Evolutionary conservation across 1,140 invertebrate genomes (phyloP).

Genomic region (Lepidurus couesii): DNA sequence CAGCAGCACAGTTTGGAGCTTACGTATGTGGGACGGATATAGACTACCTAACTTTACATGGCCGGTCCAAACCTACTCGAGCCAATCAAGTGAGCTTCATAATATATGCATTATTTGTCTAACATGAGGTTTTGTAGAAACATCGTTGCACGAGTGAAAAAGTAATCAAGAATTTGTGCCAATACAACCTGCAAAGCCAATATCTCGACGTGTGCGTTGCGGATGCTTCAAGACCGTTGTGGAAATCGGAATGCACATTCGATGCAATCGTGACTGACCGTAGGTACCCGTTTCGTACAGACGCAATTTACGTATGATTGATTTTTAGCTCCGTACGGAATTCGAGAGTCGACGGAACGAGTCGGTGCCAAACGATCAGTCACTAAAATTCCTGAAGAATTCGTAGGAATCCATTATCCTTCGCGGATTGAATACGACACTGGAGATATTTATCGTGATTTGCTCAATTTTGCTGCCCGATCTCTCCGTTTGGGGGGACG

Average conservation of each 20-base stretch:
- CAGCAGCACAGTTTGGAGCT: slow-evolving; percentile 83
- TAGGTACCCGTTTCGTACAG: slow-evolving; percentile 52
- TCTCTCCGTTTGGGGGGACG: slow-evolving; percentile 68
- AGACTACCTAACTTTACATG: slow-evolving; percentile 88
- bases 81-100: slow-evolving; percentile 34
- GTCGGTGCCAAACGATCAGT: slow-evolving; percentile 57
- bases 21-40: slow-evolving; percentile 89
- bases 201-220: slow-evolving; percentile 86
- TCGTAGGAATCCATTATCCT: slow-evolving; percentile 66
- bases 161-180: slow-evolving; percentile 73
- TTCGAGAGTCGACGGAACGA: slow-evolving; percentile 80
- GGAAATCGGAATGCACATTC: slow-evolving; percentile 62
- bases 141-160: slow-evolving; percentile 73
- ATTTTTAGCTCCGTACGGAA: slow-evolving; percentile 84
- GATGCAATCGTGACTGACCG: slow-evolving; percentile 92
- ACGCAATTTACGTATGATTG: slow-evolving; percentile 34
- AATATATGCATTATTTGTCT: slow-evolving; percentile 7
- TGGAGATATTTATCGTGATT: slow-evolving; percentile 70
- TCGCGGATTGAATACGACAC: slow-evolving; percentile 81
- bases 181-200: slow-evolving; percentile 67
- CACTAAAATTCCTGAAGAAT: slow-evolving; percentile 56
- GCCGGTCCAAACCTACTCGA: slow-evolving; percentile 68
- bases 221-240: slow-evolving; percentile 77
- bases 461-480: slow-evolving; percentile 71
- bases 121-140: slow-evolving; percentile 46